Evolutionary conservation across 2,797 vertebrate genomes (phyloP).

Genomic region (Chrosomus eos): DNA sequence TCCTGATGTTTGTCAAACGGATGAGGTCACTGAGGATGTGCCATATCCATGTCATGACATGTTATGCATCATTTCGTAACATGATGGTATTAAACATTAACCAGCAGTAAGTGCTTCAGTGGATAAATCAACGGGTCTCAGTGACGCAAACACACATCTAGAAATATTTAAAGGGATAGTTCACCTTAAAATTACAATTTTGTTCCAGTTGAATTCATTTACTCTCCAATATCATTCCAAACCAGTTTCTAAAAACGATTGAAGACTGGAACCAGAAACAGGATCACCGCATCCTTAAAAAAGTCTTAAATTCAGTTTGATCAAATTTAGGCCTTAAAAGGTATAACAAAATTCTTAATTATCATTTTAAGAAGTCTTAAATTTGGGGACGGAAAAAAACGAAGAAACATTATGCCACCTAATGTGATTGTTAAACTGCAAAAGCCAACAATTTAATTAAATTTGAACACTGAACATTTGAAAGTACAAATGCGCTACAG

Average conservation of each 20-base stretch:
- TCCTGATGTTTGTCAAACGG: not conserved
- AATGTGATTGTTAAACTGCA: not conserved
- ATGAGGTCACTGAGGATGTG: constrained; percentile 9
- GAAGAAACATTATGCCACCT: not conserved
- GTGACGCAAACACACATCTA: not conserved
- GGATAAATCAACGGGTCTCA: not conserved
- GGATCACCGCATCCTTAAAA: not conserved
- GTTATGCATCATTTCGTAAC: not conserved
- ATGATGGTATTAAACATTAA: constrained; percentile 13
- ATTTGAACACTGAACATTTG: not conserved
- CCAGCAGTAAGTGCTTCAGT: not conserved
- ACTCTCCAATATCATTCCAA: not conserved
- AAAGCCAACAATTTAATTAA: not conserved
- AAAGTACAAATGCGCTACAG: no score
- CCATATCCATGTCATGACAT: constrained; percentile 31
- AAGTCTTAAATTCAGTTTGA: not conserved
- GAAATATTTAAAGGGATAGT: not conserved
- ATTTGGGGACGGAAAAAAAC: not conserved
- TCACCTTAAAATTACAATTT: not conserved
- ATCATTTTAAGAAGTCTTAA: not conserved
- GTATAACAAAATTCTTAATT: not conserved
- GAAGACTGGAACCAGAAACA: not conserved
- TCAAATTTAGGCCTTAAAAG: not conserved
- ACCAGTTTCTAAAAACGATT: not conserved
- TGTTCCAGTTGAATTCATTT: not conserved